phyloP scores from a whole-genome alignment of 1,140 invertebrate species.

The Alviniconcha marisindica region DNA sequence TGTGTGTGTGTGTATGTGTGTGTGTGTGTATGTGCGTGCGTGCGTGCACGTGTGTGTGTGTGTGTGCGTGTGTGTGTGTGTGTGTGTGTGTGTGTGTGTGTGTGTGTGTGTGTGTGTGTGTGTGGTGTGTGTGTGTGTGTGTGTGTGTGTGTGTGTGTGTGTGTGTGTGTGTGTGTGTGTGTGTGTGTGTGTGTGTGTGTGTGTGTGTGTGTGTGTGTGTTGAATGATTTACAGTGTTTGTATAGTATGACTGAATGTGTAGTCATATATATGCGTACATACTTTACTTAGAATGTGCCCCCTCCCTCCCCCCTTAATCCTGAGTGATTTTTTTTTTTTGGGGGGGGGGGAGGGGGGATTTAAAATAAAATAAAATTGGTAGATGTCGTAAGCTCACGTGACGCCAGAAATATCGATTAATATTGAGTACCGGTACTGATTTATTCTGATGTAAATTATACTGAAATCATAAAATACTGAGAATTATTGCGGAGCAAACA shows the following conservation, averaged over 20 bases:
- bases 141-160: not conserved
- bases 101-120: not conserved
- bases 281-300: not conserved
- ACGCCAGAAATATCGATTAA: too few species aligned
- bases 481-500: too few species aligned
- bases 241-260: too few species aligned
- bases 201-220: not conserved
- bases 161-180: not conserved
- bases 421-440: too few species aligned
- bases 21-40: not conserved
- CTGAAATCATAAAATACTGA: too few species aligned
- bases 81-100: not conserved
- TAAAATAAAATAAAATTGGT: not conserved
- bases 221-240: too few species aligned
- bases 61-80: conserved; percentile 11
- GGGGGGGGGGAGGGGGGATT: not conserved
- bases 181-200: not conserved
- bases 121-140: not conserved
- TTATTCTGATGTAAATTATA: too few species aligned
- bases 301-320: not conserved
- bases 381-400: not conserved
- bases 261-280: not conserved
- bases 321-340: not conserved
- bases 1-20: not conserved
- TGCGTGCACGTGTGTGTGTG: not conserved